Conservation (phyloP, 2,888 invertebrate species). For the Pristionchus maxplancki region DNA sequence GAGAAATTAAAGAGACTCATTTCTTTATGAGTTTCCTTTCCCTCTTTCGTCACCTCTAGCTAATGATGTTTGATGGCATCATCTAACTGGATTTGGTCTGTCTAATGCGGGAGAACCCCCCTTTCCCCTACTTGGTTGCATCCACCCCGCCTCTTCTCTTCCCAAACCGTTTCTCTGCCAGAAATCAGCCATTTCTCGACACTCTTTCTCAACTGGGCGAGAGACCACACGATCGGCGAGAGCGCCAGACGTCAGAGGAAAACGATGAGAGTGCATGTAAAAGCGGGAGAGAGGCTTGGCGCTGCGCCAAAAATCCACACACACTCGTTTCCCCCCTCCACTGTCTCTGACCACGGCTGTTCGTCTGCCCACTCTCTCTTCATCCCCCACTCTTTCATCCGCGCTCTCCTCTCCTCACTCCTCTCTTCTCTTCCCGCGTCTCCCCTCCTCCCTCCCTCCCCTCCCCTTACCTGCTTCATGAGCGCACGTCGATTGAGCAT, state of each 20-base stretch:
- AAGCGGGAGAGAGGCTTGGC: neutral
- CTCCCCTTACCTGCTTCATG: neutral
- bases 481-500: neutral
- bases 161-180: neutral
- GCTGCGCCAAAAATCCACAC: neutral
- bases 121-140: neutral
- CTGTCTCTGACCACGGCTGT: neutral
- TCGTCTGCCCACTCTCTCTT: neutral
- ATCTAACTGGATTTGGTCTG: neutral
- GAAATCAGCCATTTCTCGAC: slow-evolving; percentile 15
- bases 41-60: neutral
- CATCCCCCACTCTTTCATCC: neutral
- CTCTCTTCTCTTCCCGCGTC: neutral
- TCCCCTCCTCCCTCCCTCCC: neutral
- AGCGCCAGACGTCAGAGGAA: neutral
- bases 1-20: no score
- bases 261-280: neutral
- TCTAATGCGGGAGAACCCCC: neutral
- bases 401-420: neutral
- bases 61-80: neutral
- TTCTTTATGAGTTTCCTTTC: neutral
- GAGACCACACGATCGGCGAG: neutral
- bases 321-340: neutral
- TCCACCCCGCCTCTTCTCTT: slow-evolving; percentile 16
- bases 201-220: neutral